Conservation (phyloP, 2,888 invertebrate species). For the Latrodectus elegans region DNA sequence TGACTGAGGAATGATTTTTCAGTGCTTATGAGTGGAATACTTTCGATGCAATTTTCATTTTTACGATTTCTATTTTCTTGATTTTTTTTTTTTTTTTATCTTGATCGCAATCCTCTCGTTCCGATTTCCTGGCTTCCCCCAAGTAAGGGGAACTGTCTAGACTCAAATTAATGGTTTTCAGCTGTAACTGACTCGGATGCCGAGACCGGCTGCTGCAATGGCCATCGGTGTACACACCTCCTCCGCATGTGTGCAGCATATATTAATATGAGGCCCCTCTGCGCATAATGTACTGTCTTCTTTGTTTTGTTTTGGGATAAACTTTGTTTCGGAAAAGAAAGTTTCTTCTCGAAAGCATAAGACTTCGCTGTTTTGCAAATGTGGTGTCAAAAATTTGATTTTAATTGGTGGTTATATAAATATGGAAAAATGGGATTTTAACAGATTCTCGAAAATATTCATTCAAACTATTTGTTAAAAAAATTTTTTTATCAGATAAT, state of each 20-base stretch:
- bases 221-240: constrained; percentile 41
- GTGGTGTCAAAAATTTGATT: too few species aligned
- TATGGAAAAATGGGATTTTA: too few species aligned
- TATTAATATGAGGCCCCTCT: constrained; percentile 23
- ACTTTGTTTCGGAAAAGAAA: constrained; percentile 23
- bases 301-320: constrained; percentile 18
- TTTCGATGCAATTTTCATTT: background rate
- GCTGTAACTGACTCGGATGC: constrained; percentile 58
- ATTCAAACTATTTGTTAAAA: too few species aligned
- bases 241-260: constrained; percentile 11
- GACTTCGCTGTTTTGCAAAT: too few species aligned
- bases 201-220: constrained; percentile 60
- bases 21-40: background rate
- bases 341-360: too few species aligned
- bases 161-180: constrained; percentile 62
- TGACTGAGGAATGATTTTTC: too few species aligned
- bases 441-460: too few species aligned
- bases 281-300: background rate
- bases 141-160: constrained; percentile 42
- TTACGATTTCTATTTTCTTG: background rate
- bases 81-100: background rate
- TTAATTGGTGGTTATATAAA: too few species aligned
- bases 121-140: constrained; percentile 22
- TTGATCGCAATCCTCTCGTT: constrained; percentile 12
- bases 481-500: too few species aligned